These are phyloP conservation scores for Channallabes apus DNA, from an alignment of 2,797 vertebrate genomes.

Conservation along the genomic window DNA sequence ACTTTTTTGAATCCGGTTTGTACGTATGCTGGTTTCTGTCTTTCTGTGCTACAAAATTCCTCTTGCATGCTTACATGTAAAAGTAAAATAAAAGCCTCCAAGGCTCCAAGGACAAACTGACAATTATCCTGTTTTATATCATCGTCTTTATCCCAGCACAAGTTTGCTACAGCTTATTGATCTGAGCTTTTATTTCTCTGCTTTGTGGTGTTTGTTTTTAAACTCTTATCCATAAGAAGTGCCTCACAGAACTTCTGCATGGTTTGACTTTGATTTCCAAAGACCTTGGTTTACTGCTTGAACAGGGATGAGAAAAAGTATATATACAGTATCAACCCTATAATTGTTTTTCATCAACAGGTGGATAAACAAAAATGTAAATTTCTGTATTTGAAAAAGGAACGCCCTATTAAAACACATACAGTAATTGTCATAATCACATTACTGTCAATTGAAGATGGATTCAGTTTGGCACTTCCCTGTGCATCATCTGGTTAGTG, in stretches of 20 bases:
- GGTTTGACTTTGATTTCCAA: background rate
- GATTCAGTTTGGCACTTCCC: background rate
- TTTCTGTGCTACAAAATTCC: background rate
- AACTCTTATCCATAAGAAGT: background rate
- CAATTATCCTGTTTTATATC: background rate
- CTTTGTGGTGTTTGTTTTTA: background rate
- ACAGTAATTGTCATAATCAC: background rate
- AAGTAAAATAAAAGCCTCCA: background rate
- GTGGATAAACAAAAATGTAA: no score
- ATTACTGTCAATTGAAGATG: background rate
- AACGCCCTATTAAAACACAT: background rate
- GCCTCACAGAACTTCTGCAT: background rate
- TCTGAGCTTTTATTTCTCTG: background rate
- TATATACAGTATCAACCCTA: no score
- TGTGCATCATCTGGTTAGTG: background rate
- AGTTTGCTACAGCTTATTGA: background rate
- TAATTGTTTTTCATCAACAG: no score
- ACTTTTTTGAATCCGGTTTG: no score
- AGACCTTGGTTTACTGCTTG: background rate
- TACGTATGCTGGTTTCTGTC: background rate
- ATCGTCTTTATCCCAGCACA: background rate
- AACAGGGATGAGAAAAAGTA: no score
- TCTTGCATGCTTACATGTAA: background rate
- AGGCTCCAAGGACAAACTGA: background rate
- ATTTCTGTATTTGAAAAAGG: background rate